A percentile compares a stretch with the other conserved stretches of the same genome.
These are phyloP conservation scores for Bombus sylvicola DNA, from an alignment of 1,140 invertebrate species.

Conservation along the genomic window DNA sequence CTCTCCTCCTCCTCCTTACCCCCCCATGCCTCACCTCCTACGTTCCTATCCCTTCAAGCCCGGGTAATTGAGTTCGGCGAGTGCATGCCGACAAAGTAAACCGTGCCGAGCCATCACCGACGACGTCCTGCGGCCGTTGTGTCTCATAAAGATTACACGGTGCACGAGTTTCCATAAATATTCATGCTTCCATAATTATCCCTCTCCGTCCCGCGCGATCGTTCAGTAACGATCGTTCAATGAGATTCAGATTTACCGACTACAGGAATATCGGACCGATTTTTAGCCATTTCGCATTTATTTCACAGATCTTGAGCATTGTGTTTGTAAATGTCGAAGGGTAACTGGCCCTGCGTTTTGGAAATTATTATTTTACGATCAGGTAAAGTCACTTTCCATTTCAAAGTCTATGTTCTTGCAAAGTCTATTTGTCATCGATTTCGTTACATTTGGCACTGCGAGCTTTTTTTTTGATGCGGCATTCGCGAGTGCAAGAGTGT, in stretches of 20 bases:
- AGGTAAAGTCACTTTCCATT: too few relatives aligned
- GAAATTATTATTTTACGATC: background rate
- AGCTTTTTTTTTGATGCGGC: too few relatives aligned
- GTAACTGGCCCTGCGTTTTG: background rate
- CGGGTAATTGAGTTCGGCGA: conserved; percentile 66
- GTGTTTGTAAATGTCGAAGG: background rate
- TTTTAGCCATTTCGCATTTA: background rate
- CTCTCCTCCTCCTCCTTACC: background rate
- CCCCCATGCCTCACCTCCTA: background rate
- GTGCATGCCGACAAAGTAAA: conserved; percentile 65
- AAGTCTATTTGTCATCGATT: too few relatives aligned
- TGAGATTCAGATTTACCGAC: conserved; percentile 66
- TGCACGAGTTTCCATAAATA: conserved; percentile 67
- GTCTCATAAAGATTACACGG: conserved; percentile 69
- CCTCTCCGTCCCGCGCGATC: conserved; percentile 17
- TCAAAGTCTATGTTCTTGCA: too few relatives aligned
- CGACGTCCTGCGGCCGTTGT: conserved; percentile 61
- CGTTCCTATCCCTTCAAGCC: background rate
- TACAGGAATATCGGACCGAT: background rate
- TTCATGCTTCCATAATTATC: conserved; percentile 68
- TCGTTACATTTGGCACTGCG: too few relatives aligned
- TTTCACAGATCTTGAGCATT: background rate
- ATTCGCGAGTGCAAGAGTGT: too few relatives aligned
- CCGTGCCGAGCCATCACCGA: conserved; percentile 54
- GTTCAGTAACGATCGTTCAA: conserved; percentile 57